phyloP scores from a whole-genome alignment of 1,140 invertebrate species.

The Penaeus vannamei region DNA sequence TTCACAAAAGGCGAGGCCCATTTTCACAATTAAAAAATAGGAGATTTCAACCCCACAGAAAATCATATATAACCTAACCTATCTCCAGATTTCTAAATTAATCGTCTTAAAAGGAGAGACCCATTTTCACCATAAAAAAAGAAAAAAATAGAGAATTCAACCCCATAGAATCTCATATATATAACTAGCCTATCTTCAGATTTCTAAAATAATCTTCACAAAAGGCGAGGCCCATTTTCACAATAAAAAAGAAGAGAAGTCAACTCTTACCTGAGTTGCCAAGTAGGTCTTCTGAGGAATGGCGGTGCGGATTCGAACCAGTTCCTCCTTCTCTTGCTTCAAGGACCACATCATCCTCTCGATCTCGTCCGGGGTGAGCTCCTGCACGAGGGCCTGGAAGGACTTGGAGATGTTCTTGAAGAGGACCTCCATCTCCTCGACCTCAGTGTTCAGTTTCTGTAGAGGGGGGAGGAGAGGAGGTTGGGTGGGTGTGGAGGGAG shows the following conservation, averaged over 20 bases:
- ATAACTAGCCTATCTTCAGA: background rate
- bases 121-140: too few species aligned
- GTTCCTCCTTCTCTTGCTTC: conserved; percentile 78
- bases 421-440: conserved; percentile 88
- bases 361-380: conserved; percentile 90
- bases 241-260: background rate
- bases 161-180: too few species aligned
- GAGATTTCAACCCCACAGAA: too few species aligned
- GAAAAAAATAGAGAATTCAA: too few species aligned
- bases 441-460: conserved; percentile 80
- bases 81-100: too few species aligned
- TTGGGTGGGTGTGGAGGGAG: background rate
- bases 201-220: background rate
- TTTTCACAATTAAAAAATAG: too few species aligned
- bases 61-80: too few species aligned
- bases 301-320: conserved; percentile 57
- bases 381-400: conserved; percentile 90
- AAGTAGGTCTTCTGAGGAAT: conserved; percentile 64
- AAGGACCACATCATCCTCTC: conserved; percentile 90
- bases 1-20: too few species aligned
- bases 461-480: conserved; percentile 47
- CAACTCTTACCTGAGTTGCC: conserved; percentile 50
- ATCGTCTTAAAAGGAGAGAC: too few species aligned
- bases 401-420: conserved; percentile 92
- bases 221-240: background rate